Base-by-base conservation (phyloP, 2,113 vertebrate genomes). In the Xiphophorus couchianus region DNA sequence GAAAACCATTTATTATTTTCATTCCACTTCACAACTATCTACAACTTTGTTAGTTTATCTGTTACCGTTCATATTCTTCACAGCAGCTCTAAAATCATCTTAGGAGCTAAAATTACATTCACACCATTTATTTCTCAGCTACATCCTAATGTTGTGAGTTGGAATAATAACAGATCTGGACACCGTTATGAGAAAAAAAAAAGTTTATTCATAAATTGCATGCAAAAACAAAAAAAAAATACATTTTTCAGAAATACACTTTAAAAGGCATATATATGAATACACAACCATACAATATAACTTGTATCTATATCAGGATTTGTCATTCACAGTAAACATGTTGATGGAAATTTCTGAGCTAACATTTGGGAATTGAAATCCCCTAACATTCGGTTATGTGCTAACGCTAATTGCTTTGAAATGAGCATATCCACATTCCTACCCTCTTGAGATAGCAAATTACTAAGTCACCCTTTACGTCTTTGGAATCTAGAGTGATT, bases 141-240 rank as follows among this genome's bases (percentile, higher is more conserved):
- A 28, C 19, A 73, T 15, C 39, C 30, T 51, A 68, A 27, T 37
- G 2, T 7, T 27, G 9, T 2, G 1, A 39, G 61, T 12, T n/a
- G 61, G 13, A 87, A 86, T n/a, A 78, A 91, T 22, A 78, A 91
- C 51, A 87, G 28, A 84, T 29, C 3, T 8, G 68, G 54, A 11
- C 71, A 27, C 22, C 64, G 69, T 30, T 35, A 73, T 73, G 61
- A 84, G 72, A 73, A 83, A 84, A 85, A 85, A 85, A 81, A 80
- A 68, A 39, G 60, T 93, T 92, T 93, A 93, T 92, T 93, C 27
- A 78, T 69, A 60, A 85, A 61, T 81, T 75, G 71, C 90, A 91
- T 87, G 86, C 90, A 81, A 69, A 81, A 48, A 78, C 88, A 80
- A 78, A 90, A 80, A 76, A 90, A 78, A 87, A 87, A 62, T 22